phyloP scores from a whole-genome alignment of 2,113 vertebrate genomes.

The Morone chrysops region DNA sequence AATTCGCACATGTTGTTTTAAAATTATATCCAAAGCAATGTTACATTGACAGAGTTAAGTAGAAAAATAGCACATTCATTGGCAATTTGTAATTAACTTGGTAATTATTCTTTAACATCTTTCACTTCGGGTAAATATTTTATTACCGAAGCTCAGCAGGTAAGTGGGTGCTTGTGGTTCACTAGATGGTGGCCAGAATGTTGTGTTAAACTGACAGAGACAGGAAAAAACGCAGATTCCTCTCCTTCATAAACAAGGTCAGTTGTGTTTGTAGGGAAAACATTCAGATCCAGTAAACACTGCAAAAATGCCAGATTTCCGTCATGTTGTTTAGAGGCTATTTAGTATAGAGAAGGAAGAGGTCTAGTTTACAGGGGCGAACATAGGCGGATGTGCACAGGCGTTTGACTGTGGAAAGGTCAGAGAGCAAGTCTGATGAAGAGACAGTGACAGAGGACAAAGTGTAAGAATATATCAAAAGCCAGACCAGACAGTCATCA shows the following conservation, averaged over 20 bases:
- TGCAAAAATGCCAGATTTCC: constrained; percentile 46
- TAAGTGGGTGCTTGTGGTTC: constrained; percentile 62
- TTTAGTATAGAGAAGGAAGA: constrained; percentile 47
- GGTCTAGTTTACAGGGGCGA: constrained; percentile 48
- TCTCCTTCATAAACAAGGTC: constrained; percentile 67
- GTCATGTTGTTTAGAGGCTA: constrained; percentile 49
- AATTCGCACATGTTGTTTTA: neutral
- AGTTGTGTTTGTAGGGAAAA: constrained; percentile 69
- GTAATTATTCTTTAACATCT: constrained; percentile 46
- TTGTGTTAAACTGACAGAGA: constrained; percentile 67
- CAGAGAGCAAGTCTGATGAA: constrained; percentile 41
- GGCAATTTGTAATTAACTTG: constrained; percentile 23
- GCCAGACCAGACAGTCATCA: constrained; percentile 4
- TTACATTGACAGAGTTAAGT: neutral
- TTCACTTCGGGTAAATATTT: constrained; percentile 59
- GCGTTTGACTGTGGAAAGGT: constrained; percentile 60
- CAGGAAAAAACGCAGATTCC: constrained; percentile 54
- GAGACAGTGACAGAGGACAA: neutral
- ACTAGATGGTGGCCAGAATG: constrained; percentile 49
- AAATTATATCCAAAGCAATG: neutral
- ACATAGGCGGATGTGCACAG: constrained; percentile 52
- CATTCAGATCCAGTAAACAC: constrained; percentile 73
- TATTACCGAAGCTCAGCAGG: constrained; percentile 47
- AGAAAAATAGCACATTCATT: constrained; percentile 17
- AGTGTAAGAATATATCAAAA: constrained; percentile 20